phyloP scores from a whole-genome alignment of 2,888 invertebrate species.

The Eledone cirrhosa region DNA sequence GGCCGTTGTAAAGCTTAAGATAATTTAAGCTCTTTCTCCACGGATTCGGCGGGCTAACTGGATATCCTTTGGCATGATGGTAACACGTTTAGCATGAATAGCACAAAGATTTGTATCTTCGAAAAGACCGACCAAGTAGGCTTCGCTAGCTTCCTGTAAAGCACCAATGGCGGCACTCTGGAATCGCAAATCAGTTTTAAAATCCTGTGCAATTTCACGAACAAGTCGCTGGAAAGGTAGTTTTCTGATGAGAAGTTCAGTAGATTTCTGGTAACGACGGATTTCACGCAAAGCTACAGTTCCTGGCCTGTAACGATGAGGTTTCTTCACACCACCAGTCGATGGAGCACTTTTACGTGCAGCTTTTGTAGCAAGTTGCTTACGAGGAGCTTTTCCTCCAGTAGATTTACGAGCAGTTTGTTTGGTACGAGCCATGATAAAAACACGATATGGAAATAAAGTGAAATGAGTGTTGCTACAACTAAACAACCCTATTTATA shows the following conservation, averaged over 20 bases:
- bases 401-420: constrained; percentile 60
- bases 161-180: constrained; percentile 95
- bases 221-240: constrained; percentile 62
- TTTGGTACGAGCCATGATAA: constrained; percentile 56
- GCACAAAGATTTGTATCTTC: constrained; percentile 97
- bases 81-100: constrained; percentile 94
- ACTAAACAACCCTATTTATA: too few relatives aligned
- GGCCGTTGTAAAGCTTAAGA: constrained; percentile 32
- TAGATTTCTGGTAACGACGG: constrained; percentile 60
- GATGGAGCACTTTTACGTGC: constrained; percentile 60
- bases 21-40: constrained; percentile 77
- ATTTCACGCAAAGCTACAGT: constrained; percentile 62
- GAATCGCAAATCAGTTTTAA: constrained; percentile 75
- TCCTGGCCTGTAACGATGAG: constrained; percentile 61
- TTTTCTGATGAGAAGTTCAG: constrained; percentile 60
- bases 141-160: constrained; percentile 77
- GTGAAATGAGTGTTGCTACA: too few relatives aligned
- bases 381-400: constrained; percentile 58
- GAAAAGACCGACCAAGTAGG: constrained; percentile 91
- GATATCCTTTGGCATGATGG: constrained; percentile 97
- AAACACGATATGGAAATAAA: too few relatives aligned
- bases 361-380: constrained; percentile 58
- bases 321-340: constrained; percentile 61
- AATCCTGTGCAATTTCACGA: constrained; percentile 61
- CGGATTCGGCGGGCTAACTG: constrained; percentile 94